phyloP scores from a whole-genome alignment of 2,113 vertebrate genomes.

The Boulengeromyrus knoepffleri region DNA sequence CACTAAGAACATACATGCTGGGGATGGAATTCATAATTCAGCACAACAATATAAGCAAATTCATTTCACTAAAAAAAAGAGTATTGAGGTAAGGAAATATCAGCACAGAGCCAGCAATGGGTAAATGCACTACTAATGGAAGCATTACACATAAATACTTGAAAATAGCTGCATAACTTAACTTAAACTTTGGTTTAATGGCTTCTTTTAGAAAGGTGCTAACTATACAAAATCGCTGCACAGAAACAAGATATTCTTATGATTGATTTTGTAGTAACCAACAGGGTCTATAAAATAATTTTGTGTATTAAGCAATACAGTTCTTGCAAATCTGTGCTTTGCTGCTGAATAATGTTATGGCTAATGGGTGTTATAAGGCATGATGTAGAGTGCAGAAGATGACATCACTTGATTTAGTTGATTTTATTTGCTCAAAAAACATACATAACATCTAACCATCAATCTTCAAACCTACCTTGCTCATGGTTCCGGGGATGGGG shows the following conservation, averaged over 20 bases:
- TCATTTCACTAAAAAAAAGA: not conserved
- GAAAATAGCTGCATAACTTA: not conserved
- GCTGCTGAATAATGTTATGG: not conserved
- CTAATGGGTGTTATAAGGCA: not conserved
- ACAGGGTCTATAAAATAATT: not conserved
- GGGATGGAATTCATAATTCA: not conserved
- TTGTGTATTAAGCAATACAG: not conserved
- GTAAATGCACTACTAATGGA: not conserved
- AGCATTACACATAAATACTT: not conserved
- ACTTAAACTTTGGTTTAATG: not conserved
- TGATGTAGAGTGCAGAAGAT: not conserved
- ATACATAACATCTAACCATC: not conserved
- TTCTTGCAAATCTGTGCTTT: not conserved
- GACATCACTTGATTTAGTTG: not conserved
- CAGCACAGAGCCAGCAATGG: not conserved
- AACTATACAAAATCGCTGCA: not conserved
- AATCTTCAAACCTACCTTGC: not conserved
- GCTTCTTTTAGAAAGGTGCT: not conserved
- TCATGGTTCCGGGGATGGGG: not conserved
- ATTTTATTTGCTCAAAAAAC: not conserved
- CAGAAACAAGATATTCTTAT: not conserved
- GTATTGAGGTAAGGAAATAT: not conserved
- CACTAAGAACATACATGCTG: not conserved
- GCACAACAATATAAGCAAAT: not conserved
- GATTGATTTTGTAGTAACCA: not conserved